Conservation (phyloP, 2,888 invertebrate genomes). For the Hydriomena furcata region DNA sequence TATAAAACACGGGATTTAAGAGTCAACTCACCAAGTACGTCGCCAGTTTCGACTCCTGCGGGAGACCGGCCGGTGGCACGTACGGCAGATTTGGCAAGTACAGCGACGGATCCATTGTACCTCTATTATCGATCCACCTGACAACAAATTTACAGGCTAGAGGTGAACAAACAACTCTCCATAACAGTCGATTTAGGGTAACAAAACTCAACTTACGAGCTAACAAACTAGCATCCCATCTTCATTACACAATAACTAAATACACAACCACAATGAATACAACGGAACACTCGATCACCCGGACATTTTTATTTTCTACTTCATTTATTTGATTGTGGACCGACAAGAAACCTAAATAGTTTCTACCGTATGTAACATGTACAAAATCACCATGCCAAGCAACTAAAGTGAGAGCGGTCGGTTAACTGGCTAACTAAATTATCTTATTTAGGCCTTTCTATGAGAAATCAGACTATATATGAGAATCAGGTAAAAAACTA, state of each 20-base stretch:
- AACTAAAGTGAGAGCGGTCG: too few species aligned
- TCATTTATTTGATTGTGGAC: slow-evolving; percentile 2
- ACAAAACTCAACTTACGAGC: slow-evolving; percentile 13
- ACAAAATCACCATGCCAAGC: not conserved
- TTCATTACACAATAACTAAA: slow-evolving; percentile 2
- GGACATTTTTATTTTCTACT: slow-evolving; percentile 16
- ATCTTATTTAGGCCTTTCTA: too few species aligned
- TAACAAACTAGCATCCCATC: slow-evolving; percentile 23
- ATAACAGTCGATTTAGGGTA: not conserved
- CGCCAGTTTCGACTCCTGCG: slow-evolving; percentile 92
- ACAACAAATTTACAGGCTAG: slow-evolving; percentile 3
- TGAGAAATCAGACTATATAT: not conserved
- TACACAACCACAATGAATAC: not conserved
- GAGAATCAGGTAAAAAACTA: too few species aligned
- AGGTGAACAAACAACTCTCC: not conserved
- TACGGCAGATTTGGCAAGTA: slow-evolving; percentile 85
- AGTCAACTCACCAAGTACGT: slow-evolving; percentile 88
- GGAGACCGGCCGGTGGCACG: slow-evolving; percentile 88
- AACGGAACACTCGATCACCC: slow-evolving; percentile 14
- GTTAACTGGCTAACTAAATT: too few species aligned
- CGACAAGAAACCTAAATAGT: not conserved
- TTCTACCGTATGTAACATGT: not conserved
- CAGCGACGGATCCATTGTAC: slow-evolving; percentile 89
- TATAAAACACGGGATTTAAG: not conserved
- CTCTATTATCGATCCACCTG: slow-evolving; percentile 43